Base-by-base conservation (phyloP, 2,888 invertebrate genomes). In the Proisotoma minuta region DNA sequence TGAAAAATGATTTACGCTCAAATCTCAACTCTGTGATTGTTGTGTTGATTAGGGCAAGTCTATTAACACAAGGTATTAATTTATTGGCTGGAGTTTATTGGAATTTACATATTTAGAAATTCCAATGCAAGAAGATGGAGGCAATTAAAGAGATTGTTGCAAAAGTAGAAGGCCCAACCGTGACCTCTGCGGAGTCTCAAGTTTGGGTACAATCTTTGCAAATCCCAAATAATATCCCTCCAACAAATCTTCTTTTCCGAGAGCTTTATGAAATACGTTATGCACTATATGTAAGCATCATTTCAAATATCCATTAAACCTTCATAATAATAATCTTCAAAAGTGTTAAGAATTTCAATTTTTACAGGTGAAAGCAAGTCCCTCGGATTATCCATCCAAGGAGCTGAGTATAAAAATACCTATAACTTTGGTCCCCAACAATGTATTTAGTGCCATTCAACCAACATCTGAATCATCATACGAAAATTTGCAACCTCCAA, bases 251-350 rank as follows among this genome's bases (percentile, higher is more conserved):
- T 3, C 26, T 22, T 10, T 48, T 58, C 22, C n/a, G 60, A 34
- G 62, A 63, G n/a, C 34, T 56, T 8, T 66, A 43, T 49, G 62
- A 66, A 54, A 62, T 66, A 59, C 62, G 60, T 34, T 63, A 66
- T 39, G 22, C 43, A 15, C 29, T 65, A 4, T 56, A 65, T 43
- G 65, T 65, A 47, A n/a, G n/a, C n/a, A n/a, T n/a, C n/a, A n/a
- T n/a, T n/a, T n/a, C n/a, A n/a, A n/a, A n/a, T n/a, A n/a, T n/a
- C n/a, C n/a, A n/a, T n/a, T n/a, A n/a, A n/a, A n/a, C n/a, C n/a
- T n/a, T n/a, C n/a, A n/a, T n/a, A n/a, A n/a, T n/a, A n/a, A n/a
- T n/a, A n/a, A n/a, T n/a, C n/a, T n/a, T n/a, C n/a, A n/a, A n/a
- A n/a, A n/a, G n/a, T n/a, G n/a, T n/a, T n/a, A n/a, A n/a, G n/a